phyloP scores from a whole-genome alignment of 2,797 vertebrate species.

The Glossophaga mutica region DNA sequence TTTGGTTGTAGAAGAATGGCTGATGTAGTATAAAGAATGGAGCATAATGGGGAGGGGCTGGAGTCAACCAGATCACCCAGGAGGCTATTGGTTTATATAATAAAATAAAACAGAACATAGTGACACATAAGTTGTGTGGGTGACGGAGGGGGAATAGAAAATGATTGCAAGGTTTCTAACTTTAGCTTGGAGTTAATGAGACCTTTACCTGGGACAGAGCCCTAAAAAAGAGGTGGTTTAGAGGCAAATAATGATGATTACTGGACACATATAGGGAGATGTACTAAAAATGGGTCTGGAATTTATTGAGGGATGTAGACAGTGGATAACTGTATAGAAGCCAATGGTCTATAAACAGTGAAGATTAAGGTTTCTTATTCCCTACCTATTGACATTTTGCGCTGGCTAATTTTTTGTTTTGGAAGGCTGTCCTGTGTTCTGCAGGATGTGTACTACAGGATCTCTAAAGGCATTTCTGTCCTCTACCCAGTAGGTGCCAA shows the following conservation, averaged over 20 bases:
- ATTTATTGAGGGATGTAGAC: background rate
- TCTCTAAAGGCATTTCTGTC: background rate
- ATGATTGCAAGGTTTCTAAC: background rate
- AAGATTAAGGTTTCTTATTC: background rate
- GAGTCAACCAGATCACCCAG: background rate
- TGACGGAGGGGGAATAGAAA: background rate
- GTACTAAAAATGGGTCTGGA: background rate
- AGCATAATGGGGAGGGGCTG: background rate
- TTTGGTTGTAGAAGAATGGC: background rate
- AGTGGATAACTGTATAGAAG: background rate
- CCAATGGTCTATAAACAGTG: background rate
- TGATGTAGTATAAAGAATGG: background rate
- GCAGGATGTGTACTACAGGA: background rate
- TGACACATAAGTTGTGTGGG: background rate
- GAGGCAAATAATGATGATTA: background rate
- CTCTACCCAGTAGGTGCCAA: background rate
- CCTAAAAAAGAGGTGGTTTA: background rate
- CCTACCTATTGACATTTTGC: background rate
- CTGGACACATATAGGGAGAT: background rate
- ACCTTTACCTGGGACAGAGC: background rate
- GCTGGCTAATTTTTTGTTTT: background rate
- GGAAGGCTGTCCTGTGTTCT: background rate
- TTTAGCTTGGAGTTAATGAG: background rate
- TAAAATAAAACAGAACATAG: background rate
- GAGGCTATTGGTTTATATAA: background rate